Base-by-base conservation (phyloP, 2,113 vertebrate species). In the Glareola pratincola region DNA sequence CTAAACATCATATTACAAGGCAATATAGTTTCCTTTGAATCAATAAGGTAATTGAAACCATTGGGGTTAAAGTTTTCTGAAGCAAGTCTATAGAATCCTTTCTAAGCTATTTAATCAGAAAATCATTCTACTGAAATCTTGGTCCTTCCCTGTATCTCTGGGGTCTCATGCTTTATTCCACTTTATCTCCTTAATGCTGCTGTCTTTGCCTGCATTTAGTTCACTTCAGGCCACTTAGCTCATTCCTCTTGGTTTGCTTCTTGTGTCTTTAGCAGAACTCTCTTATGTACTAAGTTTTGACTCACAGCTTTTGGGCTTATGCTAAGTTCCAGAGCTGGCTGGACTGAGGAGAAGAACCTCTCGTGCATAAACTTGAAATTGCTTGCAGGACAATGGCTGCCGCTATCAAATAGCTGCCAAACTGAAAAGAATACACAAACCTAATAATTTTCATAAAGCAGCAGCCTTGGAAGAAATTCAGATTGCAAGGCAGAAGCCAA, bases 31-130 rank as follows among this genome's bases (percentile, higher is more conserved):
- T 86, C 20, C 24, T 71, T 85, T 94, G 73, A 76, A 71, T 90
- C 32, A 77, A 14, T 92, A 72, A 85, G 68, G 62, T 47, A 64
- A 60, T 48, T 76, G 21, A 88, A 94, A 60, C 29, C 21, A 69
- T 54, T 85, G 20, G 32, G 67, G 66, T 92, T 78, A 80, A 96
- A 91, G 26, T 94, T 96, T 91, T 74, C 47, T 94, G 45, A 69
- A 81, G 36, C 47, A 53, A 91, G 64, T 75, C 91, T 88, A 63
- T 56, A 66, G 64, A 94, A 90, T 87, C 54, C 41, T 66, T 93
- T 96, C 71, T 91, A 51, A 91, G 62, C 51, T 93, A 29, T 85
- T 96, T 94, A 94, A 85, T 71, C 48, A 84, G 67, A 96, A 97
- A 96, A 94, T 83, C 23, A 37, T 47, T 82, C 41, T 84, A 54